A percentile compares a stretch with the other conserved stretches of the same genome.
Conservation (phyloP, 2,113 vertebrate genomes). For the Cygnus atratus region DNA sequence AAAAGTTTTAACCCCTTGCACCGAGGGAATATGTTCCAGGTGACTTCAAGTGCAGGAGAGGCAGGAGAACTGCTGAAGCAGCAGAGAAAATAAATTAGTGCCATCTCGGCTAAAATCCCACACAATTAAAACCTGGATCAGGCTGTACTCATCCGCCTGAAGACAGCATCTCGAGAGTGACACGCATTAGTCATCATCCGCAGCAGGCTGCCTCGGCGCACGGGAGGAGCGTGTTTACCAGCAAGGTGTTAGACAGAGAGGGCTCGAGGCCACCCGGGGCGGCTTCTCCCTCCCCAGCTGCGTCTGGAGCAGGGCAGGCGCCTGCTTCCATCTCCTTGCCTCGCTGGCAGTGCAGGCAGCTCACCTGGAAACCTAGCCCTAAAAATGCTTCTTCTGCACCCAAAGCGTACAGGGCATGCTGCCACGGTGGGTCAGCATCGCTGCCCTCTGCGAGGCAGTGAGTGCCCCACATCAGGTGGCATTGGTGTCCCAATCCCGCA, state of each 20-base stretch:
- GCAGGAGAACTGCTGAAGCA: conserved; percentile 67
- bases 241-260: background rate
- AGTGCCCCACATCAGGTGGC: background rate
- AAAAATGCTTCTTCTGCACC: background rate
- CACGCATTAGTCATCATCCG: conserved; percentile 61
- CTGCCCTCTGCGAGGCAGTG: background rate
- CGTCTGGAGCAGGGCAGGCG: background rate
- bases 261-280: background rate
- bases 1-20: conserved; percentile 67
- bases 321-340: background rate
- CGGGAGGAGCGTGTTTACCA: background rate
- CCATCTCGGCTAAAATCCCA: conserved; percentile 75
- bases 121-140: conserved; percentile 76
- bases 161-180: conserved; percentile 65
- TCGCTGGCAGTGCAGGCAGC: background rate
- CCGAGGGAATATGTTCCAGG: conserved; percentile 44
- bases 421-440: background rate
- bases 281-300: background rate
- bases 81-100: conserved; percentile 71
- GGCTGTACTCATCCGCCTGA: conserved; percentile 59
- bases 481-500: background rate
- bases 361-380: background rate
- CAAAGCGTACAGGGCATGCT: rapidly evolving
- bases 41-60: conserved; percentile 58
- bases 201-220: background rate